Percentiles rank a stretch among this genome's conserved stretches.
Evolutionary conservation across 2,888 invertebrate species (phyloP).

Genomic region (Calliscelio sp.): DNA sequence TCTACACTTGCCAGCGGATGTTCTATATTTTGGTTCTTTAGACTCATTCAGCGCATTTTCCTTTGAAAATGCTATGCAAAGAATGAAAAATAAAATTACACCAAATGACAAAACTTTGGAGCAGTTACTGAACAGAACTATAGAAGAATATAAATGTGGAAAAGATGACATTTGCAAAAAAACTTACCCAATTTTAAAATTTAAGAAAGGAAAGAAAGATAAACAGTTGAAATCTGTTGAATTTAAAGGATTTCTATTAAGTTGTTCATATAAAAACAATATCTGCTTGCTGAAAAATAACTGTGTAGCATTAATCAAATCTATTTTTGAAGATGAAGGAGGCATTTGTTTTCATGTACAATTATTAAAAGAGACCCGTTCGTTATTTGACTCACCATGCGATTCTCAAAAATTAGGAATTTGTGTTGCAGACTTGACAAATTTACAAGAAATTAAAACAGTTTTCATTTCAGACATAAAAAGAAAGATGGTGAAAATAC

Average conservation of each 20-base stretch:
- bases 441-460: not conserved
- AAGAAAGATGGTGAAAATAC: constrained; percentile 17
- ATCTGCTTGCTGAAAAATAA: not conserved
- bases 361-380: not conserved
- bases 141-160: constrained; percentile 10
- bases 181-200: not conserved
- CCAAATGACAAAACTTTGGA: constrained; percentile 14
- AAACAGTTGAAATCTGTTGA: not conserved
- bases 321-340: not conserved
- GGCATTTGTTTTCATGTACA: not conserved
- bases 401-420: constrained; percentile 2
- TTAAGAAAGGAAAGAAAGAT: not conserved
- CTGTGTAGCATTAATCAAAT: not conserved
- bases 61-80: too few species aligned
- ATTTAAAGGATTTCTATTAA: not conserved
- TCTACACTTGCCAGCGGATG: constrained; percentile 72
- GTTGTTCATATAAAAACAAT: not conserved
- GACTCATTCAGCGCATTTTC: constrained; percentile 17
- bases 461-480: not conserved
- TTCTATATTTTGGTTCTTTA: constrained; percentile 13
- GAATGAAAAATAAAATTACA: constrained; percentile 27
- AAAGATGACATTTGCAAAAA: not conserved
- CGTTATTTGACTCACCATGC: not conserved
- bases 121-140: constrained; percentile 9
- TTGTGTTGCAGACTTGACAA: not conserved